phyloP scores from a whole-genome alignment of 1,140 invertebrate genomes.

The Drosophila trapezifrons region DNA sequence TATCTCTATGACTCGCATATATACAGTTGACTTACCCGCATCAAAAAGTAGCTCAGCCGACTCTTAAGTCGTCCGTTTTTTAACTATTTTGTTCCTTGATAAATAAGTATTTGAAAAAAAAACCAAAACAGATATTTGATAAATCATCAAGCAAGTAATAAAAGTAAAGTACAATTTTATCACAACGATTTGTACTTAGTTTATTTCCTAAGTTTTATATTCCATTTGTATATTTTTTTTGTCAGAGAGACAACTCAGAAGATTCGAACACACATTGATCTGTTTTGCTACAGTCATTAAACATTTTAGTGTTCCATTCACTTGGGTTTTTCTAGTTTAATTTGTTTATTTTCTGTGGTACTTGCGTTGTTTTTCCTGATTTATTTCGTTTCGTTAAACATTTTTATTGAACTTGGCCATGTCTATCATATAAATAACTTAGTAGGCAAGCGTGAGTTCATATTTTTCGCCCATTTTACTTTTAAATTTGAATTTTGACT shows the following conservation, averaged over 20 bases:
- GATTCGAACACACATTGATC: constrained; percentile 34
- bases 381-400: constrained; percentile 46
- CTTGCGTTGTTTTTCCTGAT: constrained; percentile 51
- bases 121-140: constrained; percentile 48
- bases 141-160: constrained; percentile 60
- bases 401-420: constrained; percentile 52
- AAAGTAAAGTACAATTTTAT: constrained; percentile 60
- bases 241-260: constrained; percentile 21
- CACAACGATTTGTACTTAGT: constrained; percentile 36
- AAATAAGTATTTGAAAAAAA: constrained; percentile 45
- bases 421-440: constrained; percentile 48
- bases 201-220: constrained; percentile 19
- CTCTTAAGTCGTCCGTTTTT: constrained; percentile 53
- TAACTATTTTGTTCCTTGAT: constrained; percentile 51
- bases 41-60: constrained; percentile 67
- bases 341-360: constrained; percentile 45
- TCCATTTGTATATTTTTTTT: constrained; percentile 17
- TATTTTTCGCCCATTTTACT: constrained; percentile 38
- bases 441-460: constrained; percentile 43
- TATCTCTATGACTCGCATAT: constrained; percentile 66
- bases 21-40: constrained; percentile 60
- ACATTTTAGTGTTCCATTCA: constrained; percentile 50
- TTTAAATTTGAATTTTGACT: constrained; percentile 41
- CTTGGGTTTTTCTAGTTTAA: constrained; percentile 38
- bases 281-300: constrained; percentile 55